phyloP scores from a whole-genome alignment of 1,140 invertebrate species.

The Mycetomoellerius zeteki region DNA sequence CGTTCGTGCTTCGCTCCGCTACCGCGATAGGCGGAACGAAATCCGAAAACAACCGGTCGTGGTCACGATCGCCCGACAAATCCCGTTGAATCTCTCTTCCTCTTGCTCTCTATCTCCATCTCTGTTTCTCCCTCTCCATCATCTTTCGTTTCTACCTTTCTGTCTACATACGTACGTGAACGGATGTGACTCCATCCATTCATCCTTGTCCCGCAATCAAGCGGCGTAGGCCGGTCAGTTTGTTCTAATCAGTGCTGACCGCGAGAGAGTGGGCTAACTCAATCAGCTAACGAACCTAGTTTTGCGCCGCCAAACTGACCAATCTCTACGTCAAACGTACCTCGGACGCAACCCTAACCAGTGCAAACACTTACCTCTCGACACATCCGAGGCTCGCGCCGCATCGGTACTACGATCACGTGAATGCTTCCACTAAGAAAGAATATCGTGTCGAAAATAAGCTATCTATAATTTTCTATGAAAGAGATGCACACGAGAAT shows the following conservation, averaged over 20 bases:
- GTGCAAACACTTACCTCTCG: slow-evolving; percentile 80
- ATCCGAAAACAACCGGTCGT: slow-evolving; percentile 69
- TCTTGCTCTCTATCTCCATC: slow-evolving; percentile 16
- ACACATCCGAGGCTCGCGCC: slow-evolving; percentile 38
- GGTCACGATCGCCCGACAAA: slow-evolving; percentile 60
- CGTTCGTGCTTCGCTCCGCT: slow-evolving; percentile 55
- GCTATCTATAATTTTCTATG: slow-evolving; percentile 57
- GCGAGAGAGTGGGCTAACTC: slow-evolving; percentile 82
- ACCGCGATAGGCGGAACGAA: slow-evolving; percentile 63
- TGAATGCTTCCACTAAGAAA: slow-evolving; percentile 60
- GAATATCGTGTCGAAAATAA: slow-evolving; percentile 63
- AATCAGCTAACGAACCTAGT: slow-evolving; percentile 86
- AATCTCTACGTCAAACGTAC: slow-evolving; percentile 74
- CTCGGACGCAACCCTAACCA: slow-evolving; percentile 67
- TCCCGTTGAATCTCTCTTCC: slow-evolving; percentile 48
- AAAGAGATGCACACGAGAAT: slow-evolving; percentile 10
- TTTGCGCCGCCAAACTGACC: slow-evolving; percentile 78
- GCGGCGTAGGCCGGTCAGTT: slow-evolving; percentile 85
- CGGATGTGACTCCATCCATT: slow-evolving; percentile 26
- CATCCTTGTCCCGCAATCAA: slow-evolving; percentile 83
- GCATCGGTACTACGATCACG: slow-evolving; percentile 72
- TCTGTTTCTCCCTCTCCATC: slow-evolving; percentile 19
- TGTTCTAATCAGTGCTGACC: slow-evolving; percentile 87
- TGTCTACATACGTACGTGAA: slow-evolving; percentile 24
- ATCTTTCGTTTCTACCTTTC: slow-evolving; percentile 54